Percentiles rank a stretch among this genome's conserved stretches.
Conservation (phyloP, 35 echinoderm and acorn worm genomes). For the Strongylocentrotus purpuratus region DNA sequence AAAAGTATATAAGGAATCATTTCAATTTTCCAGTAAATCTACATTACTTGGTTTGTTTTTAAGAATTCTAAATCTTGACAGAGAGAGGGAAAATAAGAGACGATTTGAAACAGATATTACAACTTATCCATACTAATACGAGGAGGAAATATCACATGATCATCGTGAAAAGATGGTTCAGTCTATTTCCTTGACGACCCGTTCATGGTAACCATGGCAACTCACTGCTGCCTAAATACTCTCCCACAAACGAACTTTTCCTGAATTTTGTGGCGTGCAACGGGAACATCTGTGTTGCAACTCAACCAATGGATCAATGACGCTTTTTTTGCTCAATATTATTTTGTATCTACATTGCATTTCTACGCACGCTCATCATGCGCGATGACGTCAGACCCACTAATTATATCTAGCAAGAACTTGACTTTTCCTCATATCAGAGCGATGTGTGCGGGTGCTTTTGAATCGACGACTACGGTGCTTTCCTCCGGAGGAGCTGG, state of each 20-base stretch:
- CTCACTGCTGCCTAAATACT: background rate
- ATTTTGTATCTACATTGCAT: background rate
- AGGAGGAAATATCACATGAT: background rate
- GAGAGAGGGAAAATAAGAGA: background rate
- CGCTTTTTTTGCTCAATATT: background rate
- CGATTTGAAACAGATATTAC: background rate
- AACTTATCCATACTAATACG: background rate
- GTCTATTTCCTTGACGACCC: background rate
- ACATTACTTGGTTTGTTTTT: background rate
- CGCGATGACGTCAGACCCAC: background rate
- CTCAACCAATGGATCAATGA: background rate
- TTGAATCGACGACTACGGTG: background rate
- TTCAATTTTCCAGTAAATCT: background rate
- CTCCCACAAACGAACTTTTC: background rate
- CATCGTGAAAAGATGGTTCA: background rate
- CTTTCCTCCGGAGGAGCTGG: background rate
- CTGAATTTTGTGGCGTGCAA: background rate
- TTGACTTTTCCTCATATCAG: background rate
- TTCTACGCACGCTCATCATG: slow-evolving; percentile 7
- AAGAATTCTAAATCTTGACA: background rate
- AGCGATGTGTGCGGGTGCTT: background rate
- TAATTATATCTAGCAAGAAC: background rate
- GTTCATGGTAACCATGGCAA: background rate
- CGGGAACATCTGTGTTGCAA: background rate
- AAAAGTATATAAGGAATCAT: background rate